A percentile compares a stretch with the other conserved stretches of the same genome.
Evolutionary conservation across 2,113 vertebrate species (phyloP).

Genomic region (Miniopterus natalensis): DNA sequence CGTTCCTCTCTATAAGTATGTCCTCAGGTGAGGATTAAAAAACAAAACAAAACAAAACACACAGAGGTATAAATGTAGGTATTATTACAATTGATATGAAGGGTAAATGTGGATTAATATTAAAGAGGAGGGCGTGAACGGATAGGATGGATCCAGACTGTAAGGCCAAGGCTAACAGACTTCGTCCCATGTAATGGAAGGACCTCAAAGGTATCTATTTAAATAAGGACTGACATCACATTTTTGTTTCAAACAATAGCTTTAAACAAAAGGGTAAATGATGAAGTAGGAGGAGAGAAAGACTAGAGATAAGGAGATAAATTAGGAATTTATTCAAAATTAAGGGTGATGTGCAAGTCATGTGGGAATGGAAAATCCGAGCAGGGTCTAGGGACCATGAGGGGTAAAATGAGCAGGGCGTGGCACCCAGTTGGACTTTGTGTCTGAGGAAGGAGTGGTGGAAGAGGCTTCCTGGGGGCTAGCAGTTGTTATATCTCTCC

Average conservation of each 20-base stretch:
- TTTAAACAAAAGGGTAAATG: slow-evolving; percentile 20
- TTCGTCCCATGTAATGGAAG: slow-evolving; percentile 7
- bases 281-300: neutral
- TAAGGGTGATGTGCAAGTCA: neutral
- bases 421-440: neutral
- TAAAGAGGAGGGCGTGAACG: neutral
- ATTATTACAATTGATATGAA: neutral
- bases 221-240: neutral
- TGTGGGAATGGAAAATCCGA: slow-evolving; percentile 22
- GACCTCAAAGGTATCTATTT: slow-evolving; percentile 25
- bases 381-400: neutral
- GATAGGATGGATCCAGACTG: slow-evolving; percentile 6
- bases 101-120: neutral
- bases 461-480: neutral
- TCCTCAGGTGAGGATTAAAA: neutral
- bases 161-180: neutral
- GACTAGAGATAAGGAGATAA: neutral
- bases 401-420: neutral
- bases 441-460: neutral
- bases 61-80: neutral
- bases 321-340: slow-evolving; percentile 51
- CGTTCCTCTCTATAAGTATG: neutral
- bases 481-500: neutral
- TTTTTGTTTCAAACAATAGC: slow-evolving; percentile 23
- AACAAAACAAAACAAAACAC: neutral